A percentile compares a stretch with the other conserved stretches of the same genome.
Evolutionary conservation across 2,113 vertebrate genomes (phyloP).

Genomic region (Ranitomeya variabilis): DNA sequence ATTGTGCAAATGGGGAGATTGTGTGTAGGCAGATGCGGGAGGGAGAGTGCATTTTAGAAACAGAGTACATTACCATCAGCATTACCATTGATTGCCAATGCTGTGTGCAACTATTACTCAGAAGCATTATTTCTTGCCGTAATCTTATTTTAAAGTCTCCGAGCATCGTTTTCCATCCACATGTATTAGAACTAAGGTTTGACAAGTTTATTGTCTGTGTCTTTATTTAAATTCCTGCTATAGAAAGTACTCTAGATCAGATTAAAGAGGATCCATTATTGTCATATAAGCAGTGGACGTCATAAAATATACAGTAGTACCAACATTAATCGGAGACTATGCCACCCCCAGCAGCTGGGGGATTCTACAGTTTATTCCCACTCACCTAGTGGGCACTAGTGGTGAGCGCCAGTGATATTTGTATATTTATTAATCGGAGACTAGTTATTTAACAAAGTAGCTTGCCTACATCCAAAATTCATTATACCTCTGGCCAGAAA

Average conservation of each 20-base stretch:
- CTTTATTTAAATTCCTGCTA: conserved; percentile 29
- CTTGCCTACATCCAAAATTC: too few relatives aligned
- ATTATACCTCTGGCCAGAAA: not conserved
- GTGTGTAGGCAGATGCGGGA: conserved; percentile 49
- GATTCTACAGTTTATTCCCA: too few relatives aligned
- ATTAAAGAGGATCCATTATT: not conserved
- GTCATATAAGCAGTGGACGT: not conserved
- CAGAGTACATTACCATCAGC: conserved; percentile 38
- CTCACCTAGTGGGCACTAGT: too few relatives aligned
- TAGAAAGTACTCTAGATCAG: conserved; percentile 4
- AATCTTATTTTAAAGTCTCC: conserved; percentile 45
- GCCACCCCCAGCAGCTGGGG: too few relatives aligned
- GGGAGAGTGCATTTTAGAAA: conserved; percentile 50
- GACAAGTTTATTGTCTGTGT: conserved; percentile 34
- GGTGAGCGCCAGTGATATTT: too few relatives aligned
- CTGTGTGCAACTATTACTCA: conserved; percentile 42
- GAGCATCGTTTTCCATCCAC: not conserved
- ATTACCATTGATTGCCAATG: conserved; percentile 55
- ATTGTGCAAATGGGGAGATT: conserved; percentile 57
- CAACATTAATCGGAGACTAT: not conserved
- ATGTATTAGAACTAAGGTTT: conserved; percentile 13
- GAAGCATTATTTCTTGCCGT: conserved; percentile 33
- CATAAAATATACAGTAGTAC: not conserved
- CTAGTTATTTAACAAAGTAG: too few relatives aligned
- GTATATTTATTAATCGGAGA: not conserved